Conservation (phyloP, 1,140 invertebrate genomes). For the Portunus trituberculatus region DNA sequence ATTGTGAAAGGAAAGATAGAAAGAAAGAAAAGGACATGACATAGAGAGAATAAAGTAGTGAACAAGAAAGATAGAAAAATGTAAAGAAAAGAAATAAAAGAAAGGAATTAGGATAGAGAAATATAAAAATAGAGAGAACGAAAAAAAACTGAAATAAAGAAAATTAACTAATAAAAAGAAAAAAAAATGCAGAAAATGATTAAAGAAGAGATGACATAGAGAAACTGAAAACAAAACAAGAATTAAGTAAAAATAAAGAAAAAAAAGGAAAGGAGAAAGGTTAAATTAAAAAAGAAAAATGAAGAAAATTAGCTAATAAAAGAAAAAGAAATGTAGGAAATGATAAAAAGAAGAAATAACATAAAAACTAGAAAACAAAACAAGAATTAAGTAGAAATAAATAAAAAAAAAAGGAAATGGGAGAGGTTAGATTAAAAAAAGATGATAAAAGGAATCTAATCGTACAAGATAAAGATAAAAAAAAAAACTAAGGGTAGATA, state of each 20-base stretch:
- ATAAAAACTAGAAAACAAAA: background rate
- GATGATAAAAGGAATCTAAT: too few species aligned
- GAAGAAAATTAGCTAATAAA: background rate
- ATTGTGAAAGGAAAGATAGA: background rate
- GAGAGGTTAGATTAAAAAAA: background rate
- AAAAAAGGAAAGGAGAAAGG: background rate
- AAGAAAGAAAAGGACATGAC: background rate
- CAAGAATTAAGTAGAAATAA: background rate
- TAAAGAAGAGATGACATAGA: background rate
- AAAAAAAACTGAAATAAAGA: too few species aligned
- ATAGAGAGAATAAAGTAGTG: too few species aligned
- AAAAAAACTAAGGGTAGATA: too few species aligned
- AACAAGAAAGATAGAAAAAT: background rate
- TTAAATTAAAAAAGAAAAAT: background rate
- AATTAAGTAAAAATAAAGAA: background rate
- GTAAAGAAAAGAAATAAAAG: background rate
- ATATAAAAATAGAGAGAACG: background rate
- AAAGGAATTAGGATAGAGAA: background rate
- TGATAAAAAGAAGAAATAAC: background rate
- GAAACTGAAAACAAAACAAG: background rate
- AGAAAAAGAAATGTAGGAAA: background rate
- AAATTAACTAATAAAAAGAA: background rate
- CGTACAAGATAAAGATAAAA: too few species aligned
- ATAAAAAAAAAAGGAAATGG: background rate
- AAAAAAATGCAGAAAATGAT: background rate